Conservation (phyloP, 2,113 vertebrate species). For the Petrocephalus zakoni region DNA sequence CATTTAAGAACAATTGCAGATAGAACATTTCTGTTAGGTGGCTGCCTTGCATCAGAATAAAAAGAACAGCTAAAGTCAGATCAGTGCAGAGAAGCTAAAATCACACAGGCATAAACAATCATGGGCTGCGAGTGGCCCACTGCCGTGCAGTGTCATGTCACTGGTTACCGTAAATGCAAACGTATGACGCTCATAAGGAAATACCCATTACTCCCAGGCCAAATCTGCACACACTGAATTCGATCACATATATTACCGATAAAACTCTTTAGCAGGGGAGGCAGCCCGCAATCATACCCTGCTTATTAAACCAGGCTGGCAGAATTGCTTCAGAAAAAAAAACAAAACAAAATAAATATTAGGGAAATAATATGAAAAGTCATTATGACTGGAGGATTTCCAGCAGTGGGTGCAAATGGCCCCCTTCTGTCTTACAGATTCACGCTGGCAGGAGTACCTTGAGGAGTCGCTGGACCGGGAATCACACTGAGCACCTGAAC, state of each 20-base stretch:
- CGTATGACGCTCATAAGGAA: not conserved
- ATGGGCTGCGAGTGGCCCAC: not conserved
- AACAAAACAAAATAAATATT: not conserved
- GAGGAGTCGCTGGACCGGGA: not conserved
- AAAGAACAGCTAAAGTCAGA: not conserved
- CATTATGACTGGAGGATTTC: not conserved
- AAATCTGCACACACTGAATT: not conserved
- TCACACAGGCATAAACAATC: not conserved
- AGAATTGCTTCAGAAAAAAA: not conserved
- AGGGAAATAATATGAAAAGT: not conserved
- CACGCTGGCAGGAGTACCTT: not conserved
- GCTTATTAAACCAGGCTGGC: not conserved
- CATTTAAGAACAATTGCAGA: no score
- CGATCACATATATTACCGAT: not conserved
- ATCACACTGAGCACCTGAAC: not conserved
- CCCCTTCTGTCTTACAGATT: not conserved
- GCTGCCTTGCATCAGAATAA: not conserved
- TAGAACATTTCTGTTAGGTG: no score
- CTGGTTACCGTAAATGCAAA: not conserved
- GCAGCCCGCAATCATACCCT: not conserved
- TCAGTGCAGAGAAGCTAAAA: not conserved
- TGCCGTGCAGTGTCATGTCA: not conserved
- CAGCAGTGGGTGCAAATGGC: not conserved
- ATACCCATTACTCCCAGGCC: not conserved
- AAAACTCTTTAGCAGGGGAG: not conserved